Conservation (phyloP, 2,113 vertebrate genomes). For the Rhynchomys soricoides region DNA sequence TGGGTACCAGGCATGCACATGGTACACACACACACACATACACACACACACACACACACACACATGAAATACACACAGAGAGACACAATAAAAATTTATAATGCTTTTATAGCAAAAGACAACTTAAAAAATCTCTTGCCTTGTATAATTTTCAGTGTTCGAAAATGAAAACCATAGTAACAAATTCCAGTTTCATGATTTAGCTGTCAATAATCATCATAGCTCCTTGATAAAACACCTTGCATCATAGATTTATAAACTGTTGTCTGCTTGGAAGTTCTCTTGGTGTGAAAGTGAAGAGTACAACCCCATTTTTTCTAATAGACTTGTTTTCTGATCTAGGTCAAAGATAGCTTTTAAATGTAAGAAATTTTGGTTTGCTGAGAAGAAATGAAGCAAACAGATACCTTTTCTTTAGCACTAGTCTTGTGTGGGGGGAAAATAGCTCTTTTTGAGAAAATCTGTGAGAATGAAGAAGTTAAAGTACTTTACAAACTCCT, state of each 20-base stretch:
- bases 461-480: neutral
- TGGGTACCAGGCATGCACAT: neutral
- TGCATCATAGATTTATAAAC: conserved; percentile 43
- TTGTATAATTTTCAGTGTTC: conserved; percentile 13
- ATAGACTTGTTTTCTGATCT: neutral
- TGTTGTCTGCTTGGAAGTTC: conserved; percentile 44
- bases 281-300: neutral
- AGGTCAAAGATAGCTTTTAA: neutral
- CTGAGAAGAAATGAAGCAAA: neutral
- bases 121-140: conserved; percentile 27
- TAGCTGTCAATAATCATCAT: conserved; percentile 34
- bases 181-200: conserved; percentile 50
- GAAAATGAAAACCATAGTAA: conserved; percentile 36
- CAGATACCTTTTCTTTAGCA: neutral
- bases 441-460: neutral
- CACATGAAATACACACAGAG: neutral
- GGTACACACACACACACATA: neutral
- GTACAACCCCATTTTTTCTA: conserved; percentile 16
- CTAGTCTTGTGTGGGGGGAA: neutral
- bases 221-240: conserved; percentile 42
- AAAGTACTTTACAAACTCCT: neutral
- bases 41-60: neutral
- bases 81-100: neutral
- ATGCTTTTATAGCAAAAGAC: conserved; percentile 50
- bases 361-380: neutral